A percentile compares a stretch with the other conserved stretches of the same genome.
Evolutionary conservation across 1,140 invertebrate genomes (phyloP).

Genomic region (Amphibalanus amphitrite): DNA sequence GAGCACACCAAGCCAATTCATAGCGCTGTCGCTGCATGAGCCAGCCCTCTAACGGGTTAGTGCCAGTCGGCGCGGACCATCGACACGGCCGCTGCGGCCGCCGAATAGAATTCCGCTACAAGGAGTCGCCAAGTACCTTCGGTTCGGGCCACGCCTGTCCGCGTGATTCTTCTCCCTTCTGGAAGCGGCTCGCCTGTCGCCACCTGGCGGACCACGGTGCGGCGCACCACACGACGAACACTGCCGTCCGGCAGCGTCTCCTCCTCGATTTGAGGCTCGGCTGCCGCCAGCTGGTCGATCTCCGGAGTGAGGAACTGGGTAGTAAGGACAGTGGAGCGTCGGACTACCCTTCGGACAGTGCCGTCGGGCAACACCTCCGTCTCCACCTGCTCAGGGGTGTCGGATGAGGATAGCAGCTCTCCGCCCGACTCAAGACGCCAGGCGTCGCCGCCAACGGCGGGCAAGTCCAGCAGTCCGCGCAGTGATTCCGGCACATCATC

Average conservation of each 20-base stretch:
- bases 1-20: background rate
- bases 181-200: too few relatives aligned
- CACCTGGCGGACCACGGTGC: background rate
- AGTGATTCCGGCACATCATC: background rate
- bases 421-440: background rate
- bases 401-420: background rate
- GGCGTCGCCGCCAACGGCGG: background rate
- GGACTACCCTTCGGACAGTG: background rate
- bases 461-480: background rate
- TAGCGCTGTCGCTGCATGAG: background rate
- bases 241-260: background rate
- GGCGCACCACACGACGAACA: background rate
- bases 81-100: background rate
- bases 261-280: background rate
- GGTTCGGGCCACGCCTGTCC: background rate
- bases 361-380: background rate
- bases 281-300: background rate
- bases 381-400: background rate
- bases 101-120: background rate
- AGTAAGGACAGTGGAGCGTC: background rate
- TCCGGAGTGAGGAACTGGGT: background rate
- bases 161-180: background rate
- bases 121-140: background rate
- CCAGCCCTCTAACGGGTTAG: background rate
- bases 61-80: background rate